Evolutionary conservation across 64 coral and sea anemone species (phyloP), one percentile per base, ranked within the genome.

Genomic region (Acropora yongei): DNA sequence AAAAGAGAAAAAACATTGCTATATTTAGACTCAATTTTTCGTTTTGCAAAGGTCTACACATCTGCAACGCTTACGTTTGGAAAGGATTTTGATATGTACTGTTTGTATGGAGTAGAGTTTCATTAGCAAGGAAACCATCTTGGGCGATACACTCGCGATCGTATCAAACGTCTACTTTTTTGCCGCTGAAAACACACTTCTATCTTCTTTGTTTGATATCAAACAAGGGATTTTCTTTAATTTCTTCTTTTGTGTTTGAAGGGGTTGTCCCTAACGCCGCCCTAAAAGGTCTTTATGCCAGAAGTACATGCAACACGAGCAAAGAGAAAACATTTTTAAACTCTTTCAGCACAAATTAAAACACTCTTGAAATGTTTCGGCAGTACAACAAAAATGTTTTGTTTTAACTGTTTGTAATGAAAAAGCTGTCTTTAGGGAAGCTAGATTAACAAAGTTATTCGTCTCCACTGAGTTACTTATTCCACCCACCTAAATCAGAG

Each of bases 361-460:
- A 82, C 55, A 43, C 55, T 43, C 79, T 82, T 82, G 53, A 82
- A 20, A 82, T 82, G 30, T 82, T 82, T 82, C 65, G 79, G 79
- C 79, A 63, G 57, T 12, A 13, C 16, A 44, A 82, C 53, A 82
- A 44, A 1, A 20, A 82, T 43, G 53, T 65, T 82, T 82, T 82
- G 30, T 82, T 82, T 9, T 44, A 12, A 42, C 30, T 40, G 30
- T 30, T 30, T 30, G 30, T 30, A 30, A 30, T 30, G 30, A 30
- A 30, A 30, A 30, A 30, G 30, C 30, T 30, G 30, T 30, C 30
- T 30, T 30, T 30, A 30, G 30, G 30, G 30, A 30, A 30, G 30
- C 30, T 30, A 30, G 30, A 30, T 30, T 30, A 30, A 30, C 30
- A 30, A 30, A 30, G 30, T 30, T 30, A 30, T 30, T 30, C 30